Evolutionary conservation across 2,797 vertebrate genomes (phyloP), one percentile per base, ranked within the genome.

Genomic region (Oreochromis grahami): DNA sequence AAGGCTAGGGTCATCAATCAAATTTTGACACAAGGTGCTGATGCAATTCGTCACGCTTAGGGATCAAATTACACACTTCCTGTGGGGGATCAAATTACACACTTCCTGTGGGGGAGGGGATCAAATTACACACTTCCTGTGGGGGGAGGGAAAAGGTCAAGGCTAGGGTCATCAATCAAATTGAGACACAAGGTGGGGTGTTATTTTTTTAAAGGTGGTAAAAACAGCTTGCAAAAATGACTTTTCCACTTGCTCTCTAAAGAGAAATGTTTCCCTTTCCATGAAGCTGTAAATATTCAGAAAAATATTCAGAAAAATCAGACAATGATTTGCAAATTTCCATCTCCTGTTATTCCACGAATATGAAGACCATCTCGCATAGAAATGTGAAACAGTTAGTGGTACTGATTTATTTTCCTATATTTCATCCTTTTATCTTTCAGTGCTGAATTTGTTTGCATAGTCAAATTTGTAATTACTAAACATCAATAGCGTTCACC

Each of bases 341-440:
- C 32, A 63, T 36, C 0, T 36, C 32, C 32, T 63, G 32, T 36
- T 7, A 36, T 63, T 36, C 17, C 0, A 0, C 0, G 1, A 63
- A 63, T 36, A 3, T 36, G 32, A 0, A 36, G 4, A 63, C 32
- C 32, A 0, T 36, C 17, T 12, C 3, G 1, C 32, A 36, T 36
- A n/a, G 32, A 63, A 36, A 63, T 63, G 56, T 34, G 29, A 63
- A 38, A 8, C 32, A 63, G 32, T 63, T 34, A 19, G 29, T 19
- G 19, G 10, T 13, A 11, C 32, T 38, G 32, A n/a, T 0, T 21
- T 63, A n/a, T 63, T 63, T 63, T 2, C 2, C 32, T 63, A 63
- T 63, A 36, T 56, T 14, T 24, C 53, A 5, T 36, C 65, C 38
- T 70, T 68, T 68, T 43, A 43, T 68, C 38, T 68, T 15, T 68